Evolutionary conservation across 2,113 vertebrate species (phyloP), one percentile per base, ranked within the genome.

Genomic region (Phyllostomus hastatus): DNA sequence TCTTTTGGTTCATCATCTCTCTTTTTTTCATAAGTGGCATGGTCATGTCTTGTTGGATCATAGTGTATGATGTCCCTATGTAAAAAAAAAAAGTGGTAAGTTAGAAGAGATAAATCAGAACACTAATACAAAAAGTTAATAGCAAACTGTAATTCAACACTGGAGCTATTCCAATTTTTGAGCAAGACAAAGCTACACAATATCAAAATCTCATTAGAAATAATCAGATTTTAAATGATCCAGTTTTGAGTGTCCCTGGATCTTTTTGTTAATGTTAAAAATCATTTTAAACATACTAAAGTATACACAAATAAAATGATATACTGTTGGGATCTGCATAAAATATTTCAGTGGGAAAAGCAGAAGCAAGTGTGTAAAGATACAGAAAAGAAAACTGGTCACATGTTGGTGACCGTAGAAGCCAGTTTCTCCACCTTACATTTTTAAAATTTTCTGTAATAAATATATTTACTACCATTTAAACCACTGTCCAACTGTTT

Each of bases 1-100:
- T 99, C 99, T 97, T 98, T 99, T 91, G 98, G 98, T 31, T 94
- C 88, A 43, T 95, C 90, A 43, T 95, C 88, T 2, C 10, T 89
- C 97, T 99, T 99, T 91, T 95, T 99, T 98, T 99, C 99, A 90
- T 99, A 99, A 24, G 98, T 97, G 9, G 98, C 94, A 69, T 99
- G 99, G 79, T 99, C 99, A 48, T 99, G 97, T 96, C 97, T 99
- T 38, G 99, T 99, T 78, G 99, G 99, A 97, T 99, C 99, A 48
- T 99, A 99, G 88, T 98, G 99, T 92, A 99, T 96, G 5, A 99
- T 98, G 79, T 99, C 99, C 97, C 99, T 99, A 86, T 38, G 83
- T 81, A 16, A 86, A 88, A 69, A 69, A 69, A 86, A 67, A 66
- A 57, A 35, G 1, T 19, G 70, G 64, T 86, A 93, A 96, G 35